Evolutionary conservation across 2,888 invertebrate genomes (phyloP).

Genomic region (Aspidiotus rigidus): DNA sequence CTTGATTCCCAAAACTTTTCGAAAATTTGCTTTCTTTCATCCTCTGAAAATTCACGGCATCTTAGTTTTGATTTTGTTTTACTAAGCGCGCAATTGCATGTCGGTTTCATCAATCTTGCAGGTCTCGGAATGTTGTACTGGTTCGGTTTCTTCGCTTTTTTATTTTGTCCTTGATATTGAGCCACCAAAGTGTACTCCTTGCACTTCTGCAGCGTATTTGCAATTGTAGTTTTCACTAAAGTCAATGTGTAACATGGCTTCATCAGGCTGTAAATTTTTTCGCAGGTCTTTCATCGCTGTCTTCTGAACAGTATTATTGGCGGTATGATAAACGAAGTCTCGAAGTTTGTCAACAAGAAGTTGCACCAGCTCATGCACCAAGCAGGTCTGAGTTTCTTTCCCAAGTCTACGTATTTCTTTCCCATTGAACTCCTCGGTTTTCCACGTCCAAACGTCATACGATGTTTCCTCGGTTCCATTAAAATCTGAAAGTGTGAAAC

Average conservation of each 20-base stretch:
- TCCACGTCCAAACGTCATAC: neutral
- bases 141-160: neutral
- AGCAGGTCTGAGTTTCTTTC: neutral
- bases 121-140: neutral
- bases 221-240: neutral
- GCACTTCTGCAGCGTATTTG: neutral
- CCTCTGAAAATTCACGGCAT: conserved; percentile 8
- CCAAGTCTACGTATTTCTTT: neutral
- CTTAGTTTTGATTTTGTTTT: conserved; percentile 1
- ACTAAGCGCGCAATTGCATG: neutral
- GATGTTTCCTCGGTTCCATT: neutral
- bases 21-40: neutral
- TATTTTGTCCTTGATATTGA: neutral
- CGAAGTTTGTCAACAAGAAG: neutral
- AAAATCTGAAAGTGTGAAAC: neutral
- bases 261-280: neutral
- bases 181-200: neutral
- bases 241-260: neutral
- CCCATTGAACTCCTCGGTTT: neutral
- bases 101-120: neutral
- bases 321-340: neutral
- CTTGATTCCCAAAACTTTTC: neutral
- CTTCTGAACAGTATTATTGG: neutral
- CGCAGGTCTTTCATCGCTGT: neutral
- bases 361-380: neutral